Conservation (phyloP, 1,140 invertebrate genomes). For the Drosophila athabasca region DNA sequence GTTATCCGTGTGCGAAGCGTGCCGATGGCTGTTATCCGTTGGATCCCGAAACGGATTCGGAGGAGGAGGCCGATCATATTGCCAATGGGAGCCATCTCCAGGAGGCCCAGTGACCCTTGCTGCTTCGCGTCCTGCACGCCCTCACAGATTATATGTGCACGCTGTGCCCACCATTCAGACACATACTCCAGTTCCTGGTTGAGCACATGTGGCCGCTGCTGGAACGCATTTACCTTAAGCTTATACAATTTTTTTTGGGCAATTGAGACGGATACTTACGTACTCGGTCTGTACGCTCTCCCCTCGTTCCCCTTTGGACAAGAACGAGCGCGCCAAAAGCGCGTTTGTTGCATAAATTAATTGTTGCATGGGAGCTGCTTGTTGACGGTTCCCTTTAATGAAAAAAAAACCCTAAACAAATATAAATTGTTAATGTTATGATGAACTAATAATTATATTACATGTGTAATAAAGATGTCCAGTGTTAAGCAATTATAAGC, state of each 20-base stretch:
- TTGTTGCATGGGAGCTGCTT: constrained; percentile 50
- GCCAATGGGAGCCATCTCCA: constrained; percentile 34
- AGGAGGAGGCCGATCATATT: constrained; percentile 6
- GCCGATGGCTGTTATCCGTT: constrained; percentile 37
- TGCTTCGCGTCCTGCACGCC: constrained; percentile 68
- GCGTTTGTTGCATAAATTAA: constrained; percentile 20
- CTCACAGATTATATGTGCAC: constrained; percentile 73
- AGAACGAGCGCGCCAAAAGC: background rate
- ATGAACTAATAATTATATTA: constrained; percentile 19
- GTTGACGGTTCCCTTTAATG: constrained; percentile 22
- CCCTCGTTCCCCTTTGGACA: constrained; percentile 1
- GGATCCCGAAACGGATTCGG: constrained; percentile 9
- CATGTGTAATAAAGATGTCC: constrained; percentile 45
- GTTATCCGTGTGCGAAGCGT: constrained; percentile 41
- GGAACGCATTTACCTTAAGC: constrained; percentile 72
- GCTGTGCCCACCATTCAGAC: constrained; percentile 68
- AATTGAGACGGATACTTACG: constrained; percentile 38
- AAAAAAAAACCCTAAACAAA: constrained; percentile 24
- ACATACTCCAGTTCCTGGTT: constrained; percentile 63
- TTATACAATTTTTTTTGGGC: constrained; percentile 73
- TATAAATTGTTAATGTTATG: constrained; percentile 64
- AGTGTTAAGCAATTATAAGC: constrained; percentile 24
- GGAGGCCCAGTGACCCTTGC: constrained; percentile 71
- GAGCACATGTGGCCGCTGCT: constrained; percentile 76
- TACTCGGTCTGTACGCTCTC: background rate